Evolutionary conservation across 2,888 invertebrate species (phyloP), one percentile per base, ranked within the genome.

Genomic region (Toxonevra muliebris): DNA sequence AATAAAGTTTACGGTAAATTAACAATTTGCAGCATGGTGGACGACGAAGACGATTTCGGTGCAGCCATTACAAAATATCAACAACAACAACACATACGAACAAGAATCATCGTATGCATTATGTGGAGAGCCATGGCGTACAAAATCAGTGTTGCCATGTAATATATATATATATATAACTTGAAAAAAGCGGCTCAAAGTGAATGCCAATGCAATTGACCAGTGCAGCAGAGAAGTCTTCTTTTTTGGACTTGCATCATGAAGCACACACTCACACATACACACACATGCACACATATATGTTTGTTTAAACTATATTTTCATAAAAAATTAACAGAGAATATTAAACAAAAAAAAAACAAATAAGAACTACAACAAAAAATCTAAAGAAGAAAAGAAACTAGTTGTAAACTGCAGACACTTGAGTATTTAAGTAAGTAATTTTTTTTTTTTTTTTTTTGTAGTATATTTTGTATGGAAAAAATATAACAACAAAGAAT

Each of bases 1-100:
- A 83, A 84, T 84, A 82, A 83, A 84, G 82, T 83, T 83, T 83
- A 83, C 84, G 83, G 83, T 83, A 83, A 84, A 84, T 81, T 80
- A 79, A 81, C 79, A 48, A 43, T 59, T 19, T 19, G 43, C 52
- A 41, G 53, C 17, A 15, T 58, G 57, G 17, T 19, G 41, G 58
- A 13, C 15, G 53, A 41, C 60, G 43, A 43, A 57, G 15, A 15
- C 45, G 10, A 13, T 52, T 40, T 17, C 55, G 55, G 43, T 54
- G 50, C 15, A 10, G 20, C 54, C 53, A 57, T 30, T 30, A 48
- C 13, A 7, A 17, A 20, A 12, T 11, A 55, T 15, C 9, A 45
- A 45, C 45, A 43, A 57, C 15, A 40, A 10, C 52, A 40, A n/a
- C 0, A 30, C 30, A 30, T 30, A 4, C 3, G 7, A 30, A 30